Base-by-base conservation (phyloP, 2,113 vertebrate species). In the Atrichornis clamosus region DNA sequence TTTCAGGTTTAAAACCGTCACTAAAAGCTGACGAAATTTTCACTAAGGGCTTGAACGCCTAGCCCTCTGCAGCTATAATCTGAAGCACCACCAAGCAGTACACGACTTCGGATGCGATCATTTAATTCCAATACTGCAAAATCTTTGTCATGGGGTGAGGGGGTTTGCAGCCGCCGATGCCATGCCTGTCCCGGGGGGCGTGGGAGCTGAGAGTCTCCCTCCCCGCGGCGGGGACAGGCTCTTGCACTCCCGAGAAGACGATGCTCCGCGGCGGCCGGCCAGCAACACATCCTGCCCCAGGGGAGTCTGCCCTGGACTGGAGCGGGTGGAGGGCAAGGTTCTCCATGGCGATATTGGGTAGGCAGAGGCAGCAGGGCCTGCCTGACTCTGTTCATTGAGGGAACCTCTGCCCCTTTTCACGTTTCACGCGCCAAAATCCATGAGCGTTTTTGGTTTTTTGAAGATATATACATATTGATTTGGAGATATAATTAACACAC, bases 41-140 rank as follows among this genome's bases (percentile, higher is more conserved):
- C 49, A 22, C 10, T 21, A 5, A 19, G 9, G 4, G 7, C 39
- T 72, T 58, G 7, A 23, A 46, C 15, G 39, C 32, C 37, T 32
- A 47, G 21, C 1, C 0, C 24, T 90, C 44, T 44, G 39, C 44
- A 47, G 50, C 73, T 70, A 1, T 6, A 9, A 41, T 18, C 0
- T 28, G 70, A 62, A 82, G 56, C 23, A 59, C 7, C 46, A 50
- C 26, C n/a, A 14, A 65, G 24, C 32, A 37, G 23, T 4, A 20
- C 64, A 62, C 4, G 9, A 9, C 17, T 44, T 63, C 3, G 4
- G 17, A 7, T 1, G 5, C 0, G 18, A 63, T 5, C 1, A 5
- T 47, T 73, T 49, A 16, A 52, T 32, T 56, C 28, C 42, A 59
- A 5, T 16, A 56, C 3, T 4, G 16, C 28, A 30, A 82, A 63